Conservation (phyloP, 2,797 vertebrate genomes). For the Gastrophryne carolinensis region DNA sequence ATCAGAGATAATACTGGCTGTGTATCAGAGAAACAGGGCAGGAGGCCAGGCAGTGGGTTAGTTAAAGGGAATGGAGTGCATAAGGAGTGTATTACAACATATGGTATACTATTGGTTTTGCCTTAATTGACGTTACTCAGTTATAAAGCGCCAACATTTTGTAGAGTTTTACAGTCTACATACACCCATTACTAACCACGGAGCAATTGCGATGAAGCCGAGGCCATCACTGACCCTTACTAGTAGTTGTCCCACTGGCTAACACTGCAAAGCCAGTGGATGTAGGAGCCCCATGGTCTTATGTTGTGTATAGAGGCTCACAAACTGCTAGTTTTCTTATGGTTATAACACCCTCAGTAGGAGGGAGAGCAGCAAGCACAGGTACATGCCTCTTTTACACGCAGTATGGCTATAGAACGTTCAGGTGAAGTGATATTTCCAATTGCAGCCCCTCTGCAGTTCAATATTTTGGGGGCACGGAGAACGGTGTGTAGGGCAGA, state of each 20-base stretch:
- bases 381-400: slow-evolving; percentile 28
- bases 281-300: background rate
- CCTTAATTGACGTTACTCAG: too few species aligned
- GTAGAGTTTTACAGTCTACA: too few species aligned
- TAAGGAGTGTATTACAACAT: background rate
- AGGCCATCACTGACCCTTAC: slow-evolving; percentile 14
- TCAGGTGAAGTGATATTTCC: slow-evolving; percentile 37
- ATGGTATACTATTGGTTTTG: too few species aligned
- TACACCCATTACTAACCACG: too few species aligned
- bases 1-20: slow-evolving; percentile 41
- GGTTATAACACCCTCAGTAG: background rate
- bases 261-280: slow-evolving; percentile 1
- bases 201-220: slow-evolving; percentile 2
- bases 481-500: slow-evolving; percentile 67
- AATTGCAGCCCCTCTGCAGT: slow-evolving; percentile 13
- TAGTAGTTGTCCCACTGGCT: slow-evolving; percentile 30
- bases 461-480: slow-evolving; percentile 52
- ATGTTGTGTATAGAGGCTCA: slow-evolving; percentile 1
- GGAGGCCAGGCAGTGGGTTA: slow-evolving; percentile 32
- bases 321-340: background rate
- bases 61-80: slow-evolving; percentile 5
- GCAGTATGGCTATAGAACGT: slow-evolving; percentile 34
- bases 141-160: too few species aligned
- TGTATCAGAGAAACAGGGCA: slow-evolving; percentile 25
- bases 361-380: background rate